Base-by-base conservation (phyloP, 1,140 invertebrate species). In the Kradibia gibbosae region DNA sequence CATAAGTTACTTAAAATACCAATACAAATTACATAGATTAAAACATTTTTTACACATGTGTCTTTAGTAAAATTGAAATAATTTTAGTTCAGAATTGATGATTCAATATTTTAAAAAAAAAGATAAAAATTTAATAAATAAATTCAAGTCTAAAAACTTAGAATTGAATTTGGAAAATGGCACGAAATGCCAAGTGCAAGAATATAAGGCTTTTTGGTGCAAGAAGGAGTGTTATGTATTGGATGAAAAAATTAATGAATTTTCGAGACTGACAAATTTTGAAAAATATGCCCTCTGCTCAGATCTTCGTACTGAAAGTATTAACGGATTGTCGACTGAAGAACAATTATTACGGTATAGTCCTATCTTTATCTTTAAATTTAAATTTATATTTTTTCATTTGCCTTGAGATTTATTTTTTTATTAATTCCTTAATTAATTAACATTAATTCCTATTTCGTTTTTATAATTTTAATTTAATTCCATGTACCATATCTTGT, bases 221-320 rank as follows among this genome's bases (percentile, higher is more conserved):
- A 95, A 95, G 85, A 95, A 95, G 86, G 89, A 93, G 62, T 92
- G 93, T 50, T 96, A 95, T 84, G 89, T 95, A 11, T 95, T 95
- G 95, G 93, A 95, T 85, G 86, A 88, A 20, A 91, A 93, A n/a
- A 90, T 89, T 4, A 89, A 91, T 76, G 89, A 90, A 82, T 96
- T 96, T 86, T 88, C 92, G 1, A 94, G 92, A 86, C 88, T 96
- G 3, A 89, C 92, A 72, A 95, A 95, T 10, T 85, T 96, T 22
- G 95, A 96, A 78, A 89, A 90, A 36, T 92, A 93, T 73, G 90
- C 94, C 7, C 87, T 92, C 3, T 94, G 94, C 82, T 89, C 92
- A 0, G 92, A 93, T 81, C 92, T 95, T 55, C 93, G 95, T 85
- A 87, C 92, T 28, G 86, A 82, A 31, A 84, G 84, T 25, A 91